Percentiles rank a stretch among this genome's conserved stretches.
These are phyloP conservation scores for Actinia equina DNA, from an alignment of 64 coral and sea anemone genomes.

Conservation along the genomic window DNA sequence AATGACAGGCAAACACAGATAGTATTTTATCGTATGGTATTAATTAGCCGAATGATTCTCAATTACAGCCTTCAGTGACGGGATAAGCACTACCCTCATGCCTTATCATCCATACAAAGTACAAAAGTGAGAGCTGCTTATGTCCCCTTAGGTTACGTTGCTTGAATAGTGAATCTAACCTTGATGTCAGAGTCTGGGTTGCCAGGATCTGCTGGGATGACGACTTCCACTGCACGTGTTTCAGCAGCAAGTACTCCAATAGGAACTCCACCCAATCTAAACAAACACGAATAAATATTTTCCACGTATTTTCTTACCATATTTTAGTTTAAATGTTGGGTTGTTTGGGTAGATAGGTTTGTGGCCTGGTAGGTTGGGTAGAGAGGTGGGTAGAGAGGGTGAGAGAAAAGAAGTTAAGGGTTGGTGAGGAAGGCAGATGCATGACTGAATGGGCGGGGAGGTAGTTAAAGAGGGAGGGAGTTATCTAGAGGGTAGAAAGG, in stretches of 20 bases:
- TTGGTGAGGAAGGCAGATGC: neutral
- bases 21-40: no score
- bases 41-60: no score
- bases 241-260: slow-evolving; percentile 97
- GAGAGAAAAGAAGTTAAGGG: neutral
- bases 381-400: neutral
- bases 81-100: no score
- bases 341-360: neutral
- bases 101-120: no score
- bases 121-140: no score
- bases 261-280: slow-evolving; percentile 84
- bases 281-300: neutral
- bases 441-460: neutral
- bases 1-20: neutral
- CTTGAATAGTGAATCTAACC: slow-evolving; percentile 17
- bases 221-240: slow-evolving; percentile 92
- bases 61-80: no score
- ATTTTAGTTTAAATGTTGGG: neutral
- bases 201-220: slow-evolving; percentile 93
- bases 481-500: no score
- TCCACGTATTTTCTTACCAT: neutral
- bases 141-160: no score
- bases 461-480: no score
- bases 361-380: no score
- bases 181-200: slow-evolving; percentile 88